These are phyloP conservation scores for Eumeta japonica DNA, from an alignment of 1,140 invertebrate genomes.

Conservation along the genomic window DNA sequence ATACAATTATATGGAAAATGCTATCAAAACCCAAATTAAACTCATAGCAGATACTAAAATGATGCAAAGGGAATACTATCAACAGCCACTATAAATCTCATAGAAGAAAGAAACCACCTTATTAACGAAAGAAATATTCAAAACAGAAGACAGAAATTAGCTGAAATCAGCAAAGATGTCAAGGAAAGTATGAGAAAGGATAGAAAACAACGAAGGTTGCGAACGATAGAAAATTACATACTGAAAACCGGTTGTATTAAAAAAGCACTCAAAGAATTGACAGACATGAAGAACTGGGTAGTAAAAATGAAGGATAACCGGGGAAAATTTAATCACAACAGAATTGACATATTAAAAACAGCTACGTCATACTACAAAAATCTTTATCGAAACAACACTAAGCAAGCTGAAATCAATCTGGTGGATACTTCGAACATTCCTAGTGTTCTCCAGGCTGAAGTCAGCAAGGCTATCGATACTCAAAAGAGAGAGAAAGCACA, in stretches of 20 bases:
- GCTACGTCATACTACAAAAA: no score
- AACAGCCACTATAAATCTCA: no score
- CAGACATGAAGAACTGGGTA: constrained; percentile 7
- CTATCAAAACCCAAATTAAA: no score
- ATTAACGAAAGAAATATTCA: constrained; percentile 17
- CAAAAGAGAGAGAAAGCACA: no score
- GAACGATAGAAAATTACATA: constrained; percentile 2
- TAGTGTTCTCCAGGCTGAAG: constrained; percentile 14
- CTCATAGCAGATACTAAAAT: constrained; percentile 7
- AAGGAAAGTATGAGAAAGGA: no score
- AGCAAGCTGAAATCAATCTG: constrained; percentile 8
- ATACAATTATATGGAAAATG: no score
- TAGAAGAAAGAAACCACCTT: no score
- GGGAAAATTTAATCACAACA: constrained; percentile 12
- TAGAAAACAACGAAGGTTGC: constrained; percentile 16
- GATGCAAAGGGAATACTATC: constrained; percentile 12
- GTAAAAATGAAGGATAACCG: constrained; percentile 17
- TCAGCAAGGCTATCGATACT: constrained; percentile 9
- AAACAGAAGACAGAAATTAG: no score
- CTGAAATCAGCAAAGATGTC: no score
- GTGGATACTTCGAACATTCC: constrained; percentile 9
- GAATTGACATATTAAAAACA: no score
- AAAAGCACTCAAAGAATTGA: constrained; percentile 18
- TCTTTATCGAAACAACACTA: constrained; percentile 12
- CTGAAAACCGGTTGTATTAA: constrained; percentile 16